Conservation (phyloP, 2,113 vertebrate genomes). For the Gulo gulo region DNA sequence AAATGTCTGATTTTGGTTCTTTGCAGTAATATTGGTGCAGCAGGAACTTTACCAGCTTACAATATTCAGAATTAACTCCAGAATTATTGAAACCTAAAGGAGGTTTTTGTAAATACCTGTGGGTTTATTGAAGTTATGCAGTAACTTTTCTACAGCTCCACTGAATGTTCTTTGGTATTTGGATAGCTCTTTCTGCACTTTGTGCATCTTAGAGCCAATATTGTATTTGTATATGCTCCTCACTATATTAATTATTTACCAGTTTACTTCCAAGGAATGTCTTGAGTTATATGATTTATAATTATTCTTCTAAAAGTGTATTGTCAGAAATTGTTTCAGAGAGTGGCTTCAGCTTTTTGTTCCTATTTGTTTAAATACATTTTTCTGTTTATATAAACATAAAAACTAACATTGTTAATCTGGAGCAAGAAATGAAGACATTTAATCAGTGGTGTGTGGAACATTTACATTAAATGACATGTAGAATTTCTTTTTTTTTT, state of each 20-base stretch:
- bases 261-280: constrained; percentile 4
- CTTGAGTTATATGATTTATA: background rate
- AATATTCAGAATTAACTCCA: constrained; percentile 15
- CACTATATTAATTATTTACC: background rate
- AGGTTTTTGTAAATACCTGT: background rate
- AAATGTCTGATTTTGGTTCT: constrained; percentile 26
- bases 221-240: constrained; percentile 22
- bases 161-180: background rate
- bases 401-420: background rate
- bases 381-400: background rate
- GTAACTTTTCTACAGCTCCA: background rate
- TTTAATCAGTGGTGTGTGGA: background rate
- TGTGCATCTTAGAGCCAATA: background rate
- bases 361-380: background rate
- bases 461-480: constrained; percentile 12
- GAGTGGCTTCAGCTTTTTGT: background rate
- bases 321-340: constrained; percentile 5
- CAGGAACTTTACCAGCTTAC: background rate
- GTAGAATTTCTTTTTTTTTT: background rate
- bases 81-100: constrained; percentile 16
- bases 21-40: background rate
- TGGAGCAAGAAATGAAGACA: constrained; percentile 19
- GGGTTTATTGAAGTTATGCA: background rate
- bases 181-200: background rate
- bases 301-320: background rate